Conservation (phyloP, 2,113 vertebrate species). For the Eurypyga helias region DNA sequence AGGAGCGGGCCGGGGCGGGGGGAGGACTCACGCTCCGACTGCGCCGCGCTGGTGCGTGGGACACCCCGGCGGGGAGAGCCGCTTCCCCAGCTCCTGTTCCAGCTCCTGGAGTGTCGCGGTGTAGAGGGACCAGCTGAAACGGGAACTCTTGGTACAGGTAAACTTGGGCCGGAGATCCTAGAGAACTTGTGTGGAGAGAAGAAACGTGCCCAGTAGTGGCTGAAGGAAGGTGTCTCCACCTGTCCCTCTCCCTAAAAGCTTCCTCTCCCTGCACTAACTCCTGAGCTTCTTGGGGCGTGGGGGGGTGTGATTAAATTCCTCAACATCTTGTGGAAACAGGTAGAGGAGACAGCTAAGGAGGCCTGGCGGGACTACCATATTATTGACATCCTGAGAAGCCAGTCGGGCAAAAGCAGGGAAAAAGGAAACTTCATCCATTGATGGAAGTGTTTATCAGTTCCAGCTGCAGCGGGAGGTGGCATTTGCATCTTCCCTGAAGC, state of each 20-base stretch:
- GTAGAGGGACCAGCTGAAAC: neutral
- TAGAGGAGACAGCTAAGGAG: neutral
- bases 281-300: neutral
- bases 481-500: neutral
- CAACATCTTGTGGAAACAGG: neutral
- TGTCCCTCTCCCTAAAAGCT: rapidly evolving
- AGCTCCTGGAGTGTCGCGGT: rapidly evolving
- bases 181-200: rapidly evolving
- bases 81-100: rapidly evolving
- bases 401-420: neutral
- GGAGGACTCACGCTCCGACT: rapidly evolving
- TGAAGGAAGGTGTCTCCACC: neutral
- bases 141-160: neutral
- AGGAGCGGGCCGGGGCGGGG: neutral
- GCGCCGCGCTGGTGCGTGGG: rapidly evolving
- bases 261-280: neutral
- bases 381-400: neutral
- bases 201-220: rapidly evolving
- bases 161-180: neutral
- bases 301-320: neutral
- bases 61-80: rapidly evolving
- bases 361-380: neutral
- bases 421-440: neutral
- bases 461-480: neutral
- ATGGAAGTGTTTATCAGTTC: neutral